Base-by-base conservation (phyloP, 2,113 vertebrate genomes). In the Engystomops pustulosus region DNA sequence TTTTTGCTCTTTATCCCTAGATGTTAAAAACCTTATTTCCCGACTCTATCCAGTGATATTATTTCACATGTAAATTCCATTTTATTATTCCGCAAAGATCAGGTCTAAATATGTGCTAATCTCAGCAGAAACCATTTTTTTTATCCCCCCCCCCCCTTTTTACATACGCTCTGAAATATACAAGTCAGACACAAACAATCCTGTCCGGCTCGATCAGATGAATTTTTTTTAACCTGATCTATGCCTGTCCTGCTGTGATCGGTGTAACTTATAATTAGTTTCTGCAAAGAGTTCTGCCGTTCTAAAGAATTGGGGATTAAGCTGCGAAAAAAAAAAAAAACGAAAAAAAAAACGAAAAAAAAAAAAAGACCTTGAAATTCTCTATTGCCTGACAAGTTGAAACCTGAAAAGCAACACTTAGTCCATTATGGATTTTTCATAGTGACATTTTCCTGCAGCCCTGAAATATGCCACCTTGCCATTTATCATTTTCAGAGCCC, bases 401-500 rank as follows among this genome's bases (percentile, higher is more conserved):
- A 96, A 95, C 96, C 93, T 95, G 96, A 98, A 98, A 96, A 95
- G 95, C 96, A 97, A 98, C 97, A 99, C 95, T 98, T 99, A 98
- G 95, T 96, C 96, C 96, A 98, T 99, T 99, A 98, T 95, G 97
- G 96, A 96, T 96, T 96, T 85, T 96, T 91, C 93, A 94, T 92
- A 91, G 91, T 99, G 98, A 99, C 98, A 99, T 98, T 99, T 99
- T 95, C 96, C 95, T 95, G 93, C 91, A 92, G 93, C 94, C 91
- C 91, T 90, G 91, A 93, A 96, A 94, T 88, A 92, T 86, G 89
- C 95, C 95, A 95, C 95, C 94, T 95, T 92, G 93, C 95, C 97
- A 96, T 97, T 97, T 98, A 95, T 96, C 91, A 92, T 97, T 95
- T 95, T 95, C 94, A 92, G 94, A 95, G 95, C 95, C n/a, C 94